Evolutionary conservation across 2,888 invertebrate species (phyloP), one percentile per base, ranked within the genome.

Genomic region (Geophilus truncorum): DNA sequence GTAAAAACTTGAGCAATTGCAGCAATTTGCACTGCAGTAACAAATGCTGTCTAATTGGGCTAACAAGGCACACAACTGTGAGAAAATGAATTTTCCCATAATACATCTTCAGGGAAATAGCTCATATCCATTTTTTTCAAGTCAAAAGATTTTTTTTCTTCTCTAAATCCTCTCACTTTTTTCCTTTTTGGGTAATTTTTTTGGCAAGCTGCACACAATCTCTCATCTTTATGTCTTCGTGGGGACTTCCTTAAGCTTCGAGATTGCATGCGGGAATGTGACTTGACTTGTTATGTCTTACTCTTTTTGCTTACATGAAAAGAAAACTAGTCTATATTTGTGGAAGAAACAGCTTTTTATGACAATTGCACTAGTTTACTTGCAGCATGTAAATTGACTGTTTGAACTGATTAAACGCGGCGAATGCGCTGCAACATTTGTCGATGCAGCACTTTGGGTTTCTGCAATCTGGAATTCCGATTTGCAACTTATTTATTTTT

Each of bases 241-340:
- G 57, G 57, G 57, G 57, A 57, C 57, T 57, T 57, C 57, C 21
- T 57, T 57, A 57, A 57, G 57, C 57, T 23, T 57, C 5, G 21
- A 18, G 57, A 57, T 57, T 57, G 57, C 57, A 57, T 23, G 57
- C 21, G 57, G 21, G 57, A 23, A 57, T 57, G 57, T 57, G 57
- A 57, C 57, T 57, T 57, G 57, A 57, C 57, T 57, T 57, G 57
- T 23, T 57, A 57, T 57, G 57, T 57, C 57, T 51, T 51, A 51
- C 18, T 34, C 34, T 57, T 18, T 23, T 57, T 57, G 57, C 57
- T 57, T 57, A 57, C 57, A 57, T 21, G 57, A 57, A 21, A 57
- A 40, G 40, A 40, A 40, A 57, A 57, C 6, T 57, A 7, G 57
- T 57, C 21, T 57, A 23, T 57, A 57, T 57, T 57, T 57, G 21